Base-by-base conservation (phyloP, 2,113 vertebrate species). In the Sinosuthora webbiana region DNA sequence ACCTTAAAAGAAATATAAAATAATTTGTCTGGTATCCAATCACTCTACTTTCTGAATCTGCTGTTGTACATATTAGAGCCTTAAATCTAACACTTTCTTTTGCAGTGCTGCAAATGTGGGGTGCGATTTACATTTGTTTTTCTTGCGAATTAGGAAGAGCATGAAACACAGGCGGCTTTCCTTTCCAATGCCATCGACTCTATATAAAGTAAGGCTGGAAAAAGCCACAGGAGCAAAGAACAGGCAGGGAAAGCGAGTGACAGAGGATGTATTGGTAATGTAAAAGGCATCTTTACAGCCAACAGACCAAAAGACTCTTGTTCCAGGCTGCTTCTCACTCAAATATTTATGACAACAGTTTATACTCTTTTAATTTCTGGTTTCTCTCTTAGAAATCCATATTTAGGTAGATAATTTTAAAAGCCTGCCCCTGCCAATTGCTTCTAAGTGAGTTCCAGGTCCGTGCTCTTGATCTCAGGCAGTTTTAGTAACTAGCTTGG, bases 61-160 rank as follows among this genome's bases (percentile, higher is more conserved):
- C 45, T 68, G 49, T 77, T 94, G 71, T 79, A 62, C 33, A 5
- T 80, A 84, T 60, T 62, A 62, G 69, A 95, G 50, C 67, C 76
- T 80, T 91, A 90, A 93, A 96, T 91, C 50, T 87, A 94, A 91
- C 74, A n/a, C 90, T 91, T 95, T 69, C n/a, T 79, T 79, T 68
- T 42, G 69, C 74, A 44, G 71, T 47, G 41, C 89, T 89, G 80
- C 60, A 80, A 89, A 81, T 49, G 68, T 47, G 87, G 94, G n/a
- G 28, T 81, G 67, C 60, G 49, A 82, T 93, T 96, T 97, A 90
- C 94, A 74, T 83, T 96, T 94, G 77, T 95, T 97, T 96, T 97
- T 89, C 83, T 95, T 94, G 83, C 55, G 95, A 69, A 95, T 95
- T 93, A 94, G 63, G 83, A 83, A 88, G 8, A 64, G 30, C 68